These are phyloP conservation scores for Laticauda laticaudata DNA, from an alignment of 2,113 vertebrate species.

Conservation along the genomic window DNA sequence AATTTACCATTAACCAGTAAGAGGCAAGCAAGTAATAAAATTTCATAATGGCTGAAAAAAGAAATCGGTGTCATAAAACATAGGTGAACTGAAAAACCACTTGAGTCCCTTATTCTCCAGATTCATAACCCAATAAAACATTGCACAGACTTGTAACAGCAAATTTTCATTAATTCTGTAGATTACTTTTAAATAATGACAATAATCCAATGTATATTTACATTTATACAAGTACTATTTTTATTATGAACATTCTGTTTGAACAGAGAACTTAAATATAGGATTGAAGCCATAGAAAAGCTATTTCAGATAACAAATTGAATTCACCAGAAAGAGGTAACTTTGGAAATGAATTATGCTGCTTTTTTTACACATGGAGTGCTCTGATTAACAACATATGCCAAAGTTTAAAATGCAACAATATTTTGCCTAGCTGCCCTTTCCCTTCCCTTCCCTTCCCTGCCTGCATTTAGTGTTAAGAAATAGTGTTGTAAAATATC, in stretches of 20 bases:
- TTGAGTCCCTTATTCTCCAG: constrained; percentile 46
- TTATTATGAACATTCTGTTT: not conserved
- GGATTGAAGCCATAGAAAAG: not conserved
- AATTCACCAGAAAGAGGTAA: not conserved
- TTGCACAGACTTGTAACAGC: constrained; percentile 55
- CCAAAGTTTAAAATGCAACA: not conserved
- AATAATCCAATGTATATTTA: not conserved
- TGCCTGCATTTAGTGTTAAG: not conserved
- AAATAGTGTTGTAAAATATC: not conserved
- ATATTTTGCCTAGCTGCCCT: not conserved
- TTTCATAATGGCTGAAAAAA: constrained; percentile 50
- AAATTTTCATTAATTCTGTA: constrained; percentile 51
- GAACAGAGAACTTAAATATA: not conserved
- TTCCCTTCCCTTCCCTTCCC: not conserved
- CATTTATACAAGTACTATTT: not conserved
- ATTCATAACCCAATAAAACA: constrained; percentile 67
- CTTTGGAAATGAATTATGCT: not conserved
- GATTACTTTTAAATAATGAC: constrained; percentile 47
- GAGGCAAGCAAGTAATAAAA: constrained; percentile 66
- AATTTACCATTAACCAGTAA: constrained; percentile 45
- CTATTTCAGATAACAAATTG: not conserved
- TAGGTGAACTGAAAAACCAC: constrained; percentile 52
- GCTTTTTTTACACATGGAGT: not conserved
- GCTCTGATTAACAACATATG: not conserved
- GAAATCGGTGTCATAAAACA: constrained; percentile 73